Evolutionary conservation across 2,113 vertebrate species (phyloP).

Genomic region (Onychorhynchus coronatus): DNA sequence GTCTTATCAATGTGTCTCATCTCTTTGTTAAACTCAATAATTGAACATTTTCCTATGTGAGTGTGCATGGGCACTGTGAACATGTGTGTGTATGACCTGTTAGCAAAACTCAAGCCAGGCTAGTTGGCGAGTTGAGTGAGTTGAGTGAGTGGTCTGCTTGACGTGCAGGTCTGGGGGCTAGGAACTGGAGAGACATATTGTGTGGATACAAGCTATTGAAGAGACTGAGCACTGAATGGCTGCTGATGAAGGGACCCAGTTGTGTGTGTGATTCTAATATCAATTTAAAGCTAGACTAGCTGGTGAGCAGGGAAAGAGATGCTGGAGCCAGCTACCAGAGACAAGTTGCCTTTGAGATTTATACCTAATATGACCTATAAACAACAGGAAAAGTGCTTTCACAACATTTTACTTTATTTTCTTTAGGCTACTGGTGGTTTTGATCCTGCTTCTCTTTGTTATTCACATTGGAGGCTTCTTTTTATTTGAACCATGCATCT

Average conservation of each 20-base stretch:
- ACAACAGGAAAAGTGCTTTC: background rate
- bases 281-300: background rate
- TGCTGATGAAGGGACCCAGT: background rate
- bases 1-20: background rate
- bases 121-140: background rate
- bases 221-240: background rate
- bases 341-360: background rate
- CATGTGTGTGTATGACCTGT: background rate
- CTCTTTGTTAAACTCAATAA: background rate
- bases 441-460: background rate
- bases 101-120: background rate
- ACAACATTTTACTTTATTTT: background rate
- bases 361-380: background rate
- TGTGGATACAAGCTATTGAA: background rate
- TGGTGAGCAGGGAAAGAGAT: background rate
- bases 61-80: background rate
- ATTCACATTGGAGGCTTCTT: background rate
- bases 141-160: background rate
- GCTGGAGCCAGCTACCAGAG: background rate
- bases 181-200: background rate
- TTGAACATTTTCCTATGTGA: background rate
- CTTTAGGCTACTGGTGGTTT: background rate
- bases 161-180: background rate
- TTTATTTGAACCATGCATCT: background rate
- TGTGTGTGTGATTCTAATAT: background rate